Percentiles rank a stretch among this genome's conserved stretches.
phyloP scores from a whole-genome alignment of 2,888 invertebrate genomes.

The Drosophila suboccidentalis region DNA sequence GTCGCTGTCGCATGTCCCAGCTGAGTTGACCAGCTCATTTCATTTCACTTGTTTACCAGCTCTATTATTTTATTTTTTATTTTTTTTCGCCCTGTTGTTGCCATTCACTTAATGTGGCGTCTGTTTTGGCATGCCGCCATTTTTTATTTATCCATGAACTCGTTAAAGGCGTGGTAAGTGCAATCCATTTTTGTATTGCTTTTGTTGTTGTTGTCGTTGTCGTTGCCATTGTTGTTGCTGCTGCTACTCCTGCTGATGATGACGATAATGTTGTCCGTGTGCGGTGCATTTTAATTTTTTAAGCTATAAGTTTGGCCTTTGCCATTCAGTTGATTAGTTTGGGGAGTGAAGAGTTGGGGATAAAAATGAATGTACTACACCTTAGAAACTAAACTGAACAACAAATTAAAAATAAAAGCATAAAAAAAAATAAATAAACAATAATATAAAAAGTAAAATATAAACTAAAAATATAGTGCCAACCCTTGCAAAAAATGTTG shows the following conservation, averaged over 20 bases:
- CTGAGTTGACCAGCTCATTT: constrained; percentile 46
- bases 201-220: neutral
- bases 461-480: too few relatives aligned
- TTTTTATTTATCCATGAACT: constrained; percentile 75
- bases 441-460: too few relatives aligned
- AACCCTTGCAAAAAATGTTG: too few relatives aligned
- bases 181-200: constrained; percentile 40
- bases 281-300: constrained; percentile 50
- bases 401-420: too few relatives aligned
- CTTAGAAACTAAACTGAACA: too few relatives aligned
- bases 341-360: neutral
- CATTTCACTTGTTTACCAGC: constrained; percentile 39
- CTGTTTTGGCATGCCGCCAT: constrained; percentile 80
- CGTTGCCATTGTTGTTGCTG: constrained; percentile 20
- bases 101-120: constrained; percentile 41
- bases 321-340: constrained; percentile 34
- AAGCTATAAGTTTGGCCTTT: constrained; percentile 26
- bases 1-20: constrained; percentile 41
- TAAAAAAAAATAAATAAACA: too few relatives aligned
- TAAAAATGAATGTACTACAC: neutral
- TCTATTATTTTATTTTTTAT: constrained; percentile 3
- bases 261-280: constrained; percentile 51
- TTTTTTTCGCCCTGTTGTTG: constrained; percentile 18
- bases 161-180: constrained; percentile 69
- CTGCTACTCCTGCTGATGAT: constrained; percentile 14